A percentile compares a stretch with the other conserved stretches of the same genome.
These are phyloP conservation scores for Melanophora roralis DNA, from an alignment of 2,888 invertebrate genomes.

Conservation along the genomic window DNA sequence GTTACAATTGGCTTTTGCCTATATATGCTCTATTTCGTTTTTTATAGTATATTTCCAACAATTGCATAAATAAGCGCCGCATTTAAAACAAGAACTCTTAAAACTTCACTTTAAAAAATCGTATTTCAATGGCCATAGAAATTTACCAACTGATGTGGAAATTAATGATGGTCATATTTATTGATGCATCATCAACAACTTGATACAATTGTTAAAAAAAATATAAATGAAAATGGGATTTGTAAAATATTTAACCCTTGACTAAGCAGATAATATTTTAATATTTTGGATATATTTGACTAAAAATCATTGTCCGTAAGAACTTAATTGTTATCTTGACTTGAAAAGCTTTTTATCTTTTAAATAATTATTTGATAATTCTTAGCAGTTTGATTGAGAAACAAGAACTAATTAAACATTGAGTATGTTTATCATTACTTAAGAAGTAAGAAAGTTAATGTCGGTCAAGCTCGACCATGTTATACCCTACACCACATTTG, in stretches of 20 bases:
- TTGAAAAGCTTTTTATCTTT: too few relatives aligned
- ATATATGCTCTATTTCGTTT: background rate
- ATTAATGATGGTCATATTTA: slow-evolving; percentile 73
- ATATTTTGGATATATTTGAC: too few relatives aligned
- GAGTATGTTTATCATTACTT: too few relatives aligned
- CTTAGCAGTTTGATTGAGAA: too few relatives aligned
- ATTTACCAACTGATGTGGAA: slow-evolving; percentile 72
- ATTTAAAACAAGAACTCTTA: slow-evolving; percentile 28
- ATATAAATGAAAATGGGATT: slow-evolving; percentile 26
- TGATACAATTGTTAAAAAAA: slow-evolving; percentile 54
- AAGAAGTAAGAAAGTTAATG: too few relatives aligned
- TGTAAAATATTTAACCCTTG: slow-evolving; percentile 36
- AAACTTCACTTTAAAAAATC: slow-evolving; percentile 54
- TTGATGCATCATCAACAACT: slow-evolving; percentile 65
- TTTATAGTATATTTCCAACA: background rate
- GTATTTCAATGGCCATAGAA: slow-evolving; percentile 65
- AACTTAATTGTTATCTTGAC: too few relatives aligned
- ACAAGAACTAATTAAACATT: too few relatives aligned
- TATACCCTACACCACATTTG: too few relatives aligned
- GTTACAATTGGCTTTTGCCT: background rate
- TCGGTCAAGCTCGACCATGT: too few relatives aligned
- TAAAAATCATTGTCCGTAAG: too few relatives aligned
- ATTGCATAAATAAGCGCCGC: slow-evolving; percentile 40
- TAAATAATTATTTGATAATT: too few relatives aligned
- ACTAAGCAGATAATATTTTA: too few relatives aligned